phyloP scores from a whole-genome alignment of 2,113 vertebrate species.

The Thamnophis sirtalis region DNA sequence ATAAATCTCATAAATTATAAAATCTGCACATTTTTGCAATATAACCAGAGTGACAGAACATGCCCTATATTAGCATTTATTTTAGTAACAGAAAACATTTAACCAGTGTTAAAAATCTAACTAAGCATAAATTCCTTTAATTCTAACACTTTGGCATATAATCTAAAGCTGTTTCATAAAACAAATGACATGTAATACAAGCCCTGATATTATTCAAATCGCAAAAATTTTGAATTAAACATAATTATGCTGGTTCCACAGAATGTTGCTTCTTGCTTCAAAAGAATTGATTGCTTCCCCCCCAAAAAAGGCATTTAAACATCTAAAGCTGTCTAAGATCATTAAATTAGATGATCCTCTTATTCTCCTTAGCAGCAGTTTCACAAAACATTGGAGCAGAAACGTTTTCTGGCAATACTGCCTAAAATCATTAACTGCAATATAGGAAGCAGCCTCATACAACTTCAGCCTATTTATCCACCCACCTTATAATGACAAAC shows the following conservation, averaged over 20 bases:
- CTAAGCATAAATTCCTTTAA: background rate
- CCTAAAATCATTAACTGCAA: background rate
- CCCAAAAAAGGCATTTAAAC: background rate
- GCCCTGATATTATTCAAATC: background rate
- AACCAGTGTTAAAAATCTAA: background rate
- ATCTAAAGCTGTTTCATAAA: background rate
- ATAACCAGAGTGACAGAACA: background rate
- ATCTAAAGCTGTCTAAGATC: background rate
- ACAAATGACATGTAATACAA: background rate
- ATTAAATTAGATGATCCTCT: background rate
- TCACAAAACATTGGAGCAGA: background rate
- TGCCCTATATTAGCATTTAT: background rate
- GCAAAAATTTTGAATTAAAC: background rate
- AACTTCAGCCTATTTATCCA: background rate
- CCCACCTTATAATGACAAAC: background rate
- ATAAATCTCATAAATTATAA: background rate
- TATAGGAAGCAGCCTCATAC: background rate
- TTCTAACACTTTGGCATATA: background rate
- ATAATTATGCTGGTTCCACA: background rate
- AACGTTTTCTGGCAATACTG: background rate
- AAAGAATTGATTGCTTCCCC: background rate
- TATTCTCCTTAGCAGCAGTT: background rate
- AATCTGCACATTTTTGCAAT: background rate
- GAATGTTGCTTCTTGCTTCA: background rate
- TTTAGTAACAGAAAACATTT: background rate